Base-by-base conservation (phyloP, 2,888 invertebrate genomes). In the Plemyria rubiginata region DNA sequence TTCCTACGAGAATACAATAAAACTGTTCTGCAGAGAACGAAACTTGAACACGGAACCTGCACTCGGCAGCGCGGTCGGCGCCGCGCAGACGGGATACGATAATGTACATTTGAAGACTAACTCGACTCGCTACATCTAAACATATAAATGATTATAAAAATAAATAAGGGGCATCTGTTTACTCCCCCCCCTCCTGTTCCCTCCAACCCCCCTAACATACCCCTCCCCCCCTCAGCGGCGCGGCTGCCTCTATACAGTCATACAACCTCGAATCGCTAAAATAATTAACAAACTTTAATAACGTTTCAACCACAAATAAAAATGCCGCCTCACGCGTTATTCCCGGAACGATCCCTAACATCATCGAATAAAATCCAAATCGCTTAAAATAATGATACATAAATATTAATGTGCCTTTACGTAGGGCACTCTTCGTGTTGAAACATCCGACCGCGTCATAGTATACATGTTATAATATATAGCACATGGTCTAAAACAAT, bases 61-160 rank as follows among this genome's bases (percentile, higher is more conserved):
- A 16, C 4, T 71, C 70, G 75, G 76, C 11, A 38, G 36, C 1
- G 36, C 3, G 11, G 11, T 2, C 68, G 68, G 71, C 70, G 74
- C 73, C 73, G 78, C 4, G 43, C 45, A 13, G 76, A 74, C 78
- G 59, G 75, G 77, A 71, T 76, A 38, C 36, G 13, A 77, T 76
- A 61, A 81, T 81, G 81, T 80, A 87, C 86, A 87, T 83, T 85
- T 80, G 81, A 79, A 85, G 82, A 82, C 80, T 84, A 83, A 70
- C 60, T 74, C 76, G 66, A 84, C 81, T 82, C 84, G 55, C 86
- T 88, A 88, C 75, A 83, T 80, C 87, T 90, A 90, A 76, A 84
- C 43, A 86, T 89, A 90, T 89, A 89, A 90, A 90, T 86, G 90
- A 88, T 90, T 91, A 92, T 87, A 90, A 92, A 91, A 92, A 92